Percentiles rank a stretch among this genome's conserved stretches.
Evolutionary conservation across 2,113 vertebrate species (phyloP).

Genomic region (Petrocephalus zakoni): DNA sequence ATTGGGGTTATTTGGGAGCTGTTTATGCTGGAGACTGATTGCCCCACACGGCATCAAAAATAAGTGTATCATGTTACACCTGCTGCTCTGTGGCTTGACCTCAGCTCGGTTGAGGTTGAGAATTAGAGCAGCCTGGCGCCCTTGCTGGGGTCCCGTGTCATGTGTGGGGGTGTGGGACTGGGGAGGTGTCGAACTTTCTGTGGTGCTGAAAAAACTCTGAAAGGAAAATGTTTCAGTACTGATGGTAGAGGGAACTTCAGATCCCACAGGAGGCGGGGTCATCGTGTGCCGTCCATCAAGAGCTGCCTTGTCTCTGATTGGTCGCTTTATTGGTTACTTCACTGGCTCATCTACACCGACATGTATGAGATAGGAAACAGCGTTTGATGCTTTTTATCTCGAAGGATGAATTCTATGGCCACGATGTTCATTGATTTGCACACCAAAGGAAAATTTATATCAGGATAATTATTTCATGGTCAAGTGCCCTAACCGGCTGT

Average conservation of each 20-base stretch:
- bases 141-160: not conserved
- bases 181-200: not conserved
- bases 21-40: not conserved
- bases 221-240: not conserved
- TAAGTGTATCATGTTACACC: not conserved
- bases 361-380: not conserved
- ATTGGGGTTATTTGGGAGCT: not conserved
- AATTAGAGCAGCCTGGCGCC: not conserved
- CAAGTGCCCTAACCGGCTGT: not conserved
- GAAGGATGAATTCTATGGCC: not conserved
- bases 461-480: not conserved
- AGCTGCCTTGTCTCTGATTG: not conserved
- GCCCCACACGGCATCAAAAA: not conserved
- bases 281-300: not conserved
- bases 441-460: not conserved
- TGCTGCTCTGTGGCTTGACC: not conserved
- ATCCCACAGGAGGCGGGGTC: not conserved
- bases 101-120: not conserved
- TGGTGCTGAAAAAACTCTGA: not conserved
- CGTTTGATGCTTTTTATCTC: not conserved
- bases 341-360: not conserved
- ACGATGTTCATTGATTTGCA: not conserved
- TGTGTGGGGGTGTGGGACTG: not conserved
- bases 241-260: not conserved
- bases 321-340: not conserved